Conservation (phyloP, 2,888 invertebrate genomes). For the Atethmia centrago region DNA sequence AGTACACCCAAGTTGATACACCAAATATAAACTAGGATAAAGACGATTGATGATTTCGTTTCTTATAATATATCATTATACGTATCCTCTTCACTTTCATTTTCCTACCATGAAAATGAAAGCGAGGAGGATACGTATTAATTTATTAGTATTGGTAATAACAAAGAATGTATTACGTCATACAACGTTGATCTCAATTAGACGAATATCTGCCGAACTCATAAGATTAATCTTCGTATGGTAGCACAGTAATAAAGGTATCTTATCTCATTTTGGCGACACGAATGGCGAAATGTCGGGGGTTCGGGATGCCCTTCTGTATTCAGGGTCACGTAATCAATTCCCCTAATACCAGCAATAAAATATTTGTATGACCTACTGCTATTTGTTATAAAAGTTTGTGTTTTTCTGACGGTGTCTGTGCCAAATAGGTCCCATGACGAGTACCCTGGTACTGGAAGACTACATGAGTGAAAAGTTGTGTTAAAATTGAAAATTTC, state of each 20-base stretch:
- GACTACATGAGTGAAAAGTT: background rate
- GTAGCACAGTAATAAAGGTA: slow-evolving; percentile 26
- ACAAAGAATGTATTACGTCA: slow-evolving; percentile 30
- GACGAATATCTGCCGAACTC: slow-evolving; percentile 27
- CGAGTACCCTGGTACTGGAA: background rate
- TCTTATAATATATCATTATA: too few relatives aligned
- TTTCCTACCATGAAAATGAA: slow-evolving; percentile 5
- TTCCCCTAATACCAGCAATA: slow-evolving; percentile 23
- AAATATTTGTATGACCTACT: slow-evolving; percentile 33
- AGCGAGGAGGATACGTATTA: slow-evolving; percentile 1
- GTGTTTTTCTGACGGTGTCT: slow-evolving; percentile 3
- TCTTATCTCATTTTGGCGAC: slow-evolving; percentile 28
- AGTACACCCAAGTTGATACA: too few relatives aligned
- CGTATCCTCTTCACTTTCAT: too few relatives aligned
- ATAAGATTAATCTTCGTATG: slow-evolving; percentile 29
- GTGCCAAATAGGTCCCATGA: slow-evolving; percentile 7
- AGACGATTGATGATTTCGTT: background rate
- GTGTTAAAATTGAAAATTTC: background rate
- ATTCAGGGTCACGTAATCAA: slow-evolving; percentile 46
- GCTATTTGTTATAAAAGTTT: slow-evolving; percentile 13
- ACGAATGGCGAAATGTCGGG: slow-evolving; percentile 40
- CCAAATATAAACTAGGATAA: background rate
- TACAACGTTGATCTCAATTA: slow-evolving; percentile 24
- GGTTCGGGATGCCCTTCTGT: slow-evolving; percentile 32
- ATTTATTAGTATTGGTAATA: slow-evolving; percentile 26